These are phyloP conservation scores for Crotalus tigris DNA, from an alignment of 2,113 vertebrate species.

Conservation along the genomic window DNA sequence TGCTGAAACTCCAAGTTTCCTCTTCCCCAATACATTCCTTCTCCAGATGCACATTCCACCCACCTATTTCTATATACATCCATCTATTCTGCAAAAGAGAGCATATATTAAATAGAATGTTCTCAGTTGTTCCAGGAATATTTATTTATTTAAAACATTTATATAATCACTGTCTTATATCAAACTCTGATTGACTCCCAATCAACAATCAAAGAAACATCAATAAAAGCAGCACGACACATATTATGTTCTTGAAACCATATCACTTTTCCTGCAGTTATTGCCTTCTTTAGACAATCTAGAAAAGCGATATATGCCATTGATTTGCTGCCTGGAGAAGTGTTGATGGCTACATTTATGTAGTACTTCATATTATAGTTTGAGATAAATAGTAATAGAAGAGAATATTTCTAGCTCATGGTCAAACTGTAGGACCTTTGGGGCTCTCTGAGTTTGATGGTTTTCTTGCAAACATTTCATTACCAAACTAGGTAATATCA, in stretches of 20 bases:
- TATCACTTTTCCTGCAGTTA: not conserved
- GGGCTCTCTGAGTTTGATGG: not conserved
- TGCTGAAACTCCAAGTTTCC: not conserved
- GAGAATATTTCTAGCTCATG: not conserved
- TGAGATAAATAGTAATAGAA: conserved; percentile 5
- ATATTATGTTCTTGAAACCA: no score
- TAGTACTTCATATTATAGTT: conserved; percentile 27
- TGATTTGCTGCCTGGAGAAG: conserved; percentile 3
- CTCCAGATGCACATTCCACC: not conserved
- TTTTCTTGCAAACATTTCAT: not conserved
- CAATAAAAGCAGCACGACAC: no score
- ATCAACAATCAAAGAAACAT: not conserved
- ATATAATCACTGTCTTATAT: not conserved
- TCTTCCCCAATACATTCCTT: not conserved
- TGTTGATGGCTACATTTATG: conserved; percentile 8
- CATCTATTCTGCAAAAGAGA: not conserved
- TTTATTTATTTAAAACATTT: not conserved
- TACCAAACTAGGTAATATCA: not conserved
- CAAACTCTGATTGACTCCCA: not conserved
- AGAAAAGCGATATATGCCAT: not conserved
- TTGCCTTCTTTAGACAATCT: not conserved
- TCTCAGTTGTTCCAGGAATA: not conserved
- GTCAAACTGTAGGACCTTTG: not conserved
- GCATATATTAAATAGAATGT: not conserved
- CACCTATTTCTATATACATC: not conserved